Percentiles rank a stretch among this genome's conserved stretches.
Conservation (phyloP, 2,113 vertebrate species). For the Pteronura brasiliensis region DNA sequence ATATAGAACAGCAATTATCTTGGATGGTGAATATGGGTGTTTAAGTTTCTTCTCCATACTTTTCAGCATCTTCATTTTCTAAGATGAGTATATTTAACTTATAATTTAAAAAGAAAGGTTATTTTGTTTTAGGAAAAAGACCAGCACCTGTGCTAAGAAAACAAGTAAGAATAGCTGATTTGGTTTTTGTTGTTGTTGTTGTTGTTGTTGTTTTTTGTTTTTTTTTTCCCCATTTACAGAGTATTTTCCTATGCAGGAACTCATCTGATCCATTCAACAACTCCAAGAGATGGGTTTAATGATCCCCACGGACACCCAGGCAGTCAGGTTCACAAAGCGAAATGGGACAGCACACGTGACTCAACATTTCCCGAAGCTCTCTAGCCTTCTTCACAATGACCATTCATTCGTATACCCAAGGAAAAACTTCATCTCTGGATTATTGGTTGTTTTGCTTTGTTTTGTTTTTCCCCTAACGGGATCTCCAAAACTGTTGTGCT, state of each 20-base stretch:
- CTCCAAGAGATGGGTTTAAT: background rate
- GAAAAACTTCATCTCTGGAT: background rate
- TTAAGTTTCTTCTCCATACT: background rate
- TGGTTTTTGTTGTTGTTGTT: background rate
- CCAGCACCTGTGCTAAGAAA: background rate
- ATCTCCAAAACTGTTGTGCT: background rate
- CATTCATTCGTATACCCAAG: background rate
- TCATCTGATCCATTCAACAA: background rate
- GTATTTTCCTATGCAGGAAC: background rate
- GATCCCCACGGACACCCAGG: rapidly evolving
- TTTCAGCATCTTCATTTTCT: background rate
- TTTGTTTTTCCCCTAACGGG: background rate
- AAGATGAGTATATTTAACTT: background rate
- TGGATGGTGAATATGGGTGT: background rate
- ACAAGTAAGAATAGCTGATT: background rate
- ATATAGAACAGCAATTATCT: background rate
- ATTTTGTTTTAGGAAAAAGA: background rate
- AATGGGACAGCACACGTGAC: background rate
- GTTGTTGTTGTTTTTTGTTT: background rate
- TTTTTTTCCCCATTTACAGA: background rate
- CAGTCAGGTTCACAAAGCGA: background rate
- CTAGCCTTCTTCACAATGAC: background rate
- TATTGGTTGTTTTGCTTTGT: background rate
- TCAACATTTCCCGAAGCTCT: background rate
- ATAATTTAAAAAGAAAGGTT: background rate